Conservation (phyloP, 2,113 vertebrate genomes). For the Scortum barcoo region DNA sequence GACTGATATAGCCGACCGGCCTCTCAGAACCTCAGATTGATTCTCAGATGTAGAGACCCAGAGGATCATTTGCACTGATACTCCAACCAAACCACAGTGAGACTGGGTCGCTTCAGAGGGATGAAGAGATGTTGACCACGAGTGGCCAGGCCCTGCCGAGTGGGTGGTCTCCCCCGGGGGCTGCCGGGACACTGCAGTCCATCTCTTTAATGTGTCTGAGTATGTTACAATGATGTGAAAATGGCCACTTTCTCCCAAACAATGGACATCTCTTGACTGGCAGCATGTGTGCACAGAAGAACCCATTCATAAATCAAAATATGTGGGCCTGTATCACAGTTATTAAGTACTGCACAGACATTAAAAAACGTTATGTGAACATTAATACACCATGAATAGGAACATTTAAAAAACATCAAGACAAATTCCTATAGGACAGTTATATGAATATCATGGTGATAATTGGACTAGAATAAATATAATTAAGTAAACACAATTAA, state of each 20-base stretch:
- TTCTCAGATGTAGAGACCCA: not conserved
- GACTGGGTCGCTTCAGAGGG: not conserved
- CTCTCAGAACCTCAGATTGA: not conserved
- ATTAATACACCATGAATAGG: not conserved
- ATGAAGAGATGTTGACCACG: conserved; percentile 58
- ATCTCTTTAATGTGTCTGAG: conserved; percentile 71
- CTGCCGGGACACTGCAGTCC: conserved; percentile 51
- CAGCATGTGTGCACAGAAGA: conserved; percentile 41
- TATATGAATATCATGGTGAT: not conserved
- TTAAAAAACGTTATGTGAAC: not conserved
- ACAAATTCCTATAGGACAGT: not conserved
- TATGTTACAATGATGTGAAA: conserved; percentile 71
- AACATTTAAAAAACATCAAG: not conserved
- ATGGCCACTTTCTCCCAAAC: conserved; percentile 57
- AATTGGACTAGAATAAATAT: not conserved
- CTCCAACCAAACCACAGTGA: conserved; percentile 6
- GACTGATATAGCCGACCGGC: not conserved
- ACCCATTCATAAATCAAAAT: conserved; percentile 30
- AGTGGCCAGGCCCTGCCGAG: conserved; percentile 63
- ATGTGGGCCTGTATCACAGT: not conserved
- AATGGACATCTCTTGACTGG: conserved; percentile 54
- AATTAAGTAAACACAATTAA: not conserved
- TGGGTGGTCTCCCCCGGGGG: conserved; percentile 82
- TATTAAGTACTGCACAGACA: not conserved
- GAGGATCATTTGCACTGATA: not conserved